Percentiles rank a stretch among this genome's conserved stretches.
phyloP scores from a whole-genome alignment of 2,113 vertebrate species.

The Myrmecophaga tridactyla region DNA sequence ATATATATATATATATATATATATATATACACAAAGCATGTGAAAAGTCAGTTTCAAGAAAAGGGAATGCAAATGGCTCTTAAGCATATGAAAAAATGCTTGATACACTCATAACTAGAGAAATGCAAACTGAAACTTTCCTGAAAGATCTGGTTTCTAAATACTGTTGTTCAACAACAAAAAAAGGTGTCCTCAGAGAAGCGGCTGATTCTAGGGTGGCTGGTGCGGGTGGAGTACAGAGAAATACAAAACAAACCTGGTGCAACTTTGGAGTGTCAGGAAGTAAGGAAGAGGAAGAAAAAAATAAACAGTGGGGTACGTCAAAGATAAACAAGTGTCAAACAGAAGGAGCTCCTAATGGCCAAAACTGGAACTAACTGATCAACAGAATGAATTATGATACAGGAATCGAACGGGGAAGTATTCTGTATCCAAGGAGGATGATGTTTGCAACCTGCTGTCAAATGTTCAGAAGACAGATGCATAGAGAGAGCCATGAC shows the following conservation, averaged over 20 bases:
- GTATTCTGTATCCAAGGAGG: no score
- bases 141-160: neutral
- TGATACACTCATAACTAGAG: neutral
- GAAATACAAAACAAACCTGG: neutral
- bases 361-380: neutral
- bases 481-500: no score
- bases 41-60: neutral
- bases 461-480: no score
- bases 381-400: neutral
- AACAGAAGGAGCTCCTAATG: no score
- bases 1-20: no score
- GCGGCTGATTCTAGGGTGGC: no score
- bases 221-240: no score
- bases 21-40: neutral
- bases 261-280: neutral
- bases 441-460: no score
- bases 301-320: no score
- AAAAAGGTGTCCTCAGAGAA: no score
- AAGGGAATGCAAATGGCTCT: no score
- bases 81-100: neutral
- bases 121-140: slow-evolving; percentile 11
- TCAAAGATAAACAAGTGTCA: neutral
- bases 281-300: neutral
- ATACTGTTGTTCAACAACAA: neutral
- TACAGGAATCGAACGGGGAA: no score